These are phyloP conservation scores for Spermophilus dauricus DNA, from an alignment of 2,113 vertebrate genomes.

Conservation along the genomic window DNA sequence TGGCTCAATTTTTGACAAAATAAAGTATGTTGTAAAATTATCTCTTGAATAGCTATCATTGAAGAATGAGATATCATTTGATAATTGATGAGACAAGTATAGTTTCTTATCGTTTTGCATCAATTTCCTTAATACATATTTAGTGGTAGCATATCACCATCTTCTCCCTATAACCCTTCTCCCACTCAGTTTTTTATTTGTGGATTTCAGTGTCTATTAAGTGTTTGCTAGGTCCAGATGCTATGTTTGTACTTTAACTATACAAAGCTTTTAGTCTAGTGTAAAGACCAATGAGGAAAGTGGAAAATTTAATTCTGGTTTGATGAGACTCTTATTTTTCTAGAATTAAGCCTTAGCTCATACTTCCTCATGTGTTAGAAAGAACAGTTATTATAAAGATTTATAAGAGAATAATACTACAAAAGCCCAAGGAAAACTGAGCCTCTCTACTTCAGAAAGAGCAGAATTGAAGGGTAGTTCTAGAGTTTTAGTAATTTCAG, in stretches of 20 bases:
- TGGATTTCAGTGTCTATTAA: constrained; percentile 3
- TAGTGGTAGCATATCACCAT: not conserved
- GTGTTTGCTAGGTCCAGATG: not conserved
- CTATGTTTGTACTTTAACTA: not conserved
- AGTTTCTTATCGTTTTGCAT: not conserved
- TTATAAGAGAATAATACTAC: not conserved
- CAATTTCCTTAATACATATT: constrained; percentile 22
- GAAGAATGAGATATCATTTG: constrained; percentile 19
- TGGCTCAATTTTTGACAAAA: not conserved
- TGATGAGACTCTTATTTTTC: not conserved
- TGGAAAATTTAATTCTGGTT: not conserved
- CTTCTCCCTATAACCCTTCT: not conserved
- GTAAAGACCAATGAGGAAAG: not conserved
- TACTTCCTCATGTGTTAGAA: not conserved
- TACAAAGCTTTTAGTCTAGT: not conserved
- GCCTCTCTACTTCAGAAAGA: not conserved
- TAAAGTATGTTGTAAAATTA: not conserved
- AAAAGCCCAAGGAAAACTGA: not conserved
- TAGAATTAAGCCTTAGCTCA: not conserved
- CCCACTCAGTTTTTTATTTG: not conserved
- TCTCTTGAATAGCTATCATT: not conserved
- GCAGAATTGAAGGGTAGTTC: not conserved
- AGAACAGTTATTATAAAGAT: not conserved
- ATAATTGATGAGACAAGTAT: not conserved
- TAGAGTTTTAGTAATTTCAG: not conserved